Conservation (phyloP, 2,888 invertebrate species). For the Nephrotoma appendiculata region DNA sequence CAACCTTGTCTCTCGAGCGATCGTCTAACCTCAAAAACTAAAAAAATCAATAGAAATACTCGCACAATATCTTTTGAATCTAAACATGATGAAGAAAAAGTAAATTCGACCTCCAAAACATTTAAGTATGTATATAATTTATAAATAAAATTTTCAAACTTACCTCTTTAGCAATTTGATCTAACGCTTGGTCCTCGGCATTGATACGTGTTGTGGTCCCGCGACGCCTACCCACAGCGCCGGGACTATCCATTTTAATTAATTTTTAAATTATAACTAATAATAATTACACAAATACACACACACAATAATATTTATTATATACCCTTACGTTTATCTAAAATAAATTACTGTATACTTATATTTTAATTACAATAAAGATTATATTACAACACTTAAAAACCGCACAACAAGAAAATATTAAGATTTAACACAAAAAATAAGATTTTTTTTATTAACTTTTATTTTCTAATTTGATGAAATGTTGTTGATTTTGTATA, state of each 20-base stretch:
- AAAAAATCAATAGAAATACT: not conserved
- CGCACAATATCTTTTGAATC: not conserved
- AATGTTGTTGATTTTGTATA: not conserved
- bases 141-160: slow-evolving; percentile 18
- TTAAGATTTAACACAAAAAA: not conserved
- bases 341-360: not conserved
- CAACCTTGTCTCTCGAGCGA: not conserved
- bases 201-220: slow-evolving; percentile 67
- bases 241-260: slow-evolving; percentile 26
- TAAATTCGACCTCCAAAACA: not conserved
- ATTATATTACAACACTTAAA: not conserved
- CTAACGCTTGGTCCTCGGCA: slow-evolving; percentile 95
- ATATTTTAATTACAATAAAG: not conserved
- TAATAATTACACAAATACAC: not conserved
- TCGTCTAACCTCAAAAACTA: not conserved
- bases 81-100: not conserved
- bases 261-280: not conserved
- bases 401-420: not conserved
- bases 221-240: slow-evolving; percentile 48
- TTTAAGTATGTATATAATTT: not conserved
- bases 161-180: slow-evolving; percentile 96
- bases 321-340: not conserved
- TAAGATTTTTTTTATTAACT: not conserved
- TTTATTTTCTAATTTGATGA: not conserved
- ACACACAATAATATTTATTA: not conserved